These are phyloP conservation scores for Eremobia ochroleuca DNA, from an alignment of 2,888 invertebrate species.

Conservation along the genomic window DNA sequence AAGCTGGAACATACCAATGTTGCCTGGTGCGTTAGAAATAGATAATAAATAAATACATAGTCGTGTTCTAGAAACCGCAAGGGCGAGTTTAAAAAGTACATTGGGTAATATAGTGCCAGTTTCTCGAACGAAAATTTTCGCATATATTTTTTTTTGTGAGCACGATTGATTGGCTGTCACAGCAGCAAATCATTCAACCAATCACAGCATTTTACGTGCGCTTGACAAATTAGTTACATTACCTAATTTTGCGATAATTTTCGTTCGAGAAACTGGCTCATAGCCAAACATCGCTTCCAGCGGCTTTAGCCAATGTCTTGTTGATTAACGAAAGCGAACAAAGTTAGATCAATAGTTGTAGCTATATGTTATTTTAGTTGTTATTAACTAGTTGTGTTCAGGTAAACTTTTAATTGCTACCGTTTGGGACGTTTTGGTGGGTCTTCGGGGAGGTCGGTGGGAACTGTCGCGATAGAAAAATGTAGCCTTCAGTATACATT, in stretches of 20 bases:
- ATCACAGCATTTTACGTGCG: not conserved
- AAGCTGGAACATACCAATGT: too few species aligned
- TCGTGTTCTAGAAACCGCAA: too few species aligned
- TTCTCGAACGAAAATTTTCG: too few species aligned
- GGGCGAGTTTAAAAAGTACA: too few species aligned
- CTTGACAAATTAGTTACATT: too few species aligned
- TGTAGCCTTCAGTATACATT: conserved; percentile 27
- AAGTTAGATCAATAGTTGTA: conserved; percentile 64
- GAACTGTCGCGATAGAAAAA: conserved; percentile 32
- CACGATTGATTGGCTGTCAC: too few species aligned
- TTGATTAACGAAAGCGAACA: conserved; percentile 64
- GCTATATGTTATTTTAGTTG: conserved; percentile 62
- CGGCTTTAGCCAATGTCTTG: conserved; percentile 14
- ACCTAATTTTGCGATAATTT: not conserved
- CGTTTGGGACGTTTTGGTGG: conserved; percentile 34
- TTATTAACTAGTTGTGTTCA: conserved; percentile 59
- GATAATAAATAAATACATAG: too few species aligned
- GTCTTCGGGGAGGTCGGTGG: conserved; percentile 44
- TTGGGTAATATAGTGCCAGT: too few species aligned
- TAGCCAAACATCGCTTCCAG: conserved; percentile 16
- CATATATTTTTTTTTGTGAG: too few species aligned
- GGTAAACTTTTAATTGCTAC: conserved; percentile 70
- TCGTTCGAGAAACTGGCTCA: not conserved
- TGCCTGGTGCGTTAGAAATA: too few species aligned
- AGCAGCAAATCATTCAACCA: too few species aligned